A percentile compares a stretch with the other conserved stretches of the same genome.
phyloP scores from a whole-genome alignment of 2,113 vertebrate species.

The Pseudorectes ferrugineus region DNA sequence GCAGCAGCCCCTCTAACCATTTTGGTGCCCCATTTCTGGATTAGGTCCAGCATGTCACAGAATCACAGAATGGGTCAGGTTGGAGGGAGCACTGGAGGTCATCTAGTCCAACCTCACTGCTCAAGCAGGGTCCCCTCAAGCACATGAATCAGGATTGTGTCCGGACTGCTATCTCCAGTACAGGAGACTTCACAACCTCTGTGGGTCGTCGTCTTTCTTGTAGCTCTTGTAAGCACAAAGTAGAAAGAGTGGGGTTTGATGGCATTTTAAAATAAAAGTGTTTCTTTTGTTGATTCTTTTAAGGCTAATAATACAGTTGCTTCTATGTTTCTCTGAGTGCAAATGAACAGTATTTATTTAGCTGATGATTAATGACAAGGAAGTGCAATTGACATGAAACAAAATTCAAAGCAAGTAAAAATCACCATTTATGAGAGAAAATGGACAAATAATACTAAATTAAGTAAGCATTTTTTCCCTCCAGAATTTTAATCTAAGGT shows the following conservation, averaged over 20 bases:
- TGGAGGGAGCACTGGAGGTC: not conserved
- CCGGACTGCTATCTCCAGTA: not conserved
- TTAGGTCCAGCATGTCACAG: not conserved
- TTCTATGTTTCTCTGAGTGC: not conserved
- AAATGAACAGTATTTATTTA: not conserved
- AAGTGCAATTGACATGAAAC: not conserved
- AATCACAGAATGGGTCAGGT: not conserved
- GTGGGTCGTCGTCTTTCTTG: not conserved
- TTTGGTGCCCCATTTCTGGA: not conserved
- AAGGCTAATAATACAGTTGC: not conserved
- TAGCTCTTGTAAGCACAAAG: not conserved
- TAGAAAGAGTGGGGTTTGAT: not conserved
- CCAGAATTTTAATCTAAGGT: not conserved
- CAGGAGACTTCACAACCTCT: not conserved
- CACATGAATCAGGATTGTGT: not conserved
- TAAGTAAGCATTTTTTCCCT: not conserved
- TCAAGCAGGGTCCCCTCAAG: not conserved
- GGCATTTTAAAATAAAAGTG: not conserved
- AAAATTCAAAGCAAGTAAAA: not conserved
- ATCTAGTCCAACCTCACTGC: not conserved
- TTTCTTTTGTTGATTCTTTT: not conserved
- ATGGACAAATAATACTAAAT: not conserved
- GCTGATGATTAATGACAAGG: not conserved
- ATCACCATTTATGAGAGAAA: not conserved
- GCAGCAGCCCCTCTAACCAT: not conserved